A percentile compares a stretch with the other conserved stretches of the same genome.
Conservation (phyloP, 2,888 invertebrate species). For the Theretra japonica region DNA sequence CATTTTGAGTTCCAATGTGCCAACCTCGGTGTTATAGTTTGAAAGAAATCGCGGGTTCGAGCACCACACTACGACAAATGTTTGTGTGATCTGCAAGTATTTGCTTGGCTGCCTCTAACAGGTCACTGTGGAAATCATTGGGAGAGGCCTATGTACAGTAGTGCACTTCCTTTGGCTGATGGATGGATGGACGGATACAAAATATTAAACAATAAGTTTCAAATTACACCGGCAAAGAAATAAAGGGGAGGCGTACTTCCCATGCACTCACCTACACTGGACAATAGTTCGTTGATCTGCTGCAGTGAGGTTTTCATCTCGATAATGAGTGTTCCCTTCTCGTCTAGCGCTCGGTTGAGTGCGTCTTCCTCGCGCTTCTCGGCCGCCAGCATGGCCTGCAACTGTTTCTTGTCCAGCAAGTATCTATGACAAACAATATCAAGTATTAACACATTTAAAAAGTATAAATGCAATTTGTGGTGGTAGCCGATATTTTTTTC, state of each 20-base stretch:
- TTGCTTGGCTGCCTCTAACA: too few relatives aligned
- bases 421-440: constrained; percentile 63
- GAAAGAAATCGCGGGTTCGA: not conserved
- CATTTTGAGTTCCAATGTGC: too few relatives aligned
- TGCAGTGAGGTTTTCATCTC: constrained; percentile 85
- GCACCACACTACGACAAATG: not conserved
- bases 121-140: too few relatives aligned
- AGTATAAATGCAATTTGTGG: not conserved
- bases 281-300: constrained; percentile 83
- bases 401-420: constrained; percentile 72
- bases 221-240: too few relatives aligned
- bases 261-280: constrained; percentile 66
- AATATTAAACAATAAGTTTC: too few relatives aligned
- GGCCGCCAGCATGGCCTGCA: constrained; percentile 71
- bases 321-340: constrained; percentile 81
- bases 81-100: too few relatives aligned
- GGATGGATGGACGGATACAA: too few relatives aligned
- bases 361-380: constrained; percentile 72
- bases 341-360: constrained; percentile 69
- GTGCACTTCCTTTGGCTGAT: too few relatives aligned
- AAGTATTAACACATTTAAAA: not conserved
- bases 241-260: too few relatives aligned
- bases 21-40: too few relatives aligned
- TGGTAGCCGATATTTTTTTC: too few relatives aligned
- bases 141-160: too few relatives aligned